Evolutionary conservation across 2,113 vertebrate species (phyloP), one percentile per base, ranked within the genome.

Genomic region (Probosciger aterrimus): DNA sequence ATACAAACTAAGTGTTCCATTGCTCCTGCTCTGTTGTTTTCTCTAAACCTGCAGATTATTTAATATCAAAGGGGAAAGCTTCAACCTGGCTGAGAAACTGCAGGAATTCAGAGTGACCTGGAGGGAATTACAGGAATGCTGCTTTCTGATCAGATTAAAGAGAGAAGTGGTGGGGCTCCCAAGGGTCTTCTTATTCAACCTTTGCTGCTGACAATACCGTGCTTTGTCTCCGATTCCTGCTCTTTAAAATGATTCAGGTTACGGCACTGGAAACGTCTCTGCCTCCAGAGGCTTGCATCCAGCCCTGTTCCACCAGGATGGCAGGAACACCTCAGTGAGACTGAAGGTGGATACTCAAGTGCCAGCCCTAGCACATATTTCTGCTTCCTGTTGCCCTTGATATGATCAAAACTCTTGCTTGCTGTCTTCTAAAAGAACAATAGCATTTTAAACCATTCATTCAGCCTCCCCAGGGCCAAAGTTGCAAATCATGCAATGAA

Each of bases 111-210:
- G 73, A 73, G 92, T 88, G 88, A 96, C 96, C 97, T 83, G 91
- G 79, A 92, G 96, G 95, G 92, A 96, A 94, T 96, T 85, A 67
- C 68, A 97, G 94, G 97, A 98, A 98, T 97, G 97, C 41, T 55
- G 94, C 86, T 95, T 28, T 95, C 95, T 92, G 97, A 97, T 96
- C 96, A 81, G 88, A 97, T 97, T 96, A 98, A 97, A 96, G 95
- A 91, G 94, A 93, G 95, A 96, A 73, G 94, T 85, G 91, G 95
- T 19, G 1, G 47, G 90, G 90, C 95, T 97, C 96, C 96, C 96
- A 93, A 75, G 97, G 93, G 92, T 96, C 96, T 92, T 97, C 97
- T 95, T 93, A 92, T 96, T 97, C 89, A 93, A 75, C 80, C 43
- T 82, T 20, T 53, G 44, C 68, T 24, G 94, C 95, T 18, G 24